Evolutionary conservation across 2,113 vertebrate species (phyloP).

Genomic region (Camelus bactrianus): DNA sequence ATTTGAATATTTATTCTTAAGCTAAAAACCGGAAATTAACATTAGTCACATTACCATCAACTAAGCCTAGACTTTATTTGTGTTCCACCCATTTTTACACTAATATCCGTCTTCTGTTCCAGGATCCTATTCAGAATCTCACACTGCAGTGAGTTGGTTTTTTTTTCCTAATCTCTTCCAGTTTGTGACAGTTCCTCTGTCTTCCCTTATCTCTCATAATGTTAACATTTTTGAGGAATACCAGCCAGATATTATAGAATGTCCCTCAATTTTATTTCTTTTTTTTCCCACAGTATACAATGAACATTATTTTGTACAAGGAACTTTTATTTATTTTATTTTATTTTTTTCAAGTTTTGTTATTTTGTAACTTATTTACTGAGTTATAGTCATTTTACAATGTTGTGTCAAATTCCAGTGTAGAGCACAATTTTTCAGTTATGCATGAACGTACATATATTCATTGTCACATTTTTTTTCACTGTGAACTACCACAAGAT

Average conservation of each 20-base stretch:
- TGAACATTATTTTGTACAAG: too few relatives aligned
- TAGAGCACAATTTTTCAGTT: too few relatives aligned
- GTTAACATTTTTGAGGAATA: background rate
- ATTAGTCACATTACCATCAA: background rate
- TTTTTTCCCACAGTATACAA: background rate
- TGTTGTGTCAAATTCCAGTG: too few relatives aligned
- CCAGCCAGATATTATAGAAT: background rate
- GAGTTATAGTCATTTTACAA: too few relatives aligned
- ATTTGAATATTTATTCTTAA: constrained; percentile 43
- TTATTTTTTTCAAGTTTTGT: too few relatives aligned
- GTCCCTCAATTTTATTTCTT: background rate
- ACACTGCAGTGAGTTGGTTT: background rate
- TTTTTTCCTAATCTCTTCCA: background rate
- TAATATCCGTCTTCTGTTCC: background rate
- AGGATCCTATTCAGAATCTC: background rate
- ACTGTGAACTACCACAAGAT: too few relatives aligned
- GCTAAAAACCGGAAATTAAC: constrained; percentile 1
- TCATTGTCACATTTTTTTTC: too few relatives aligned
- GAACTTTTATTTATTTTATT: too few relatives aligned
- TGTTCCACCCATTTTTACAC: background rate
- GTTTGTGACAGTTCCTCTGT: background rate
- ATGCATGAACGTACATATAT: too few relatives aligned
- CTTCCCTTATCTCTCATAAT: background rate
- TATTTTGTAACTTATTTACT: too few relatives aligned
- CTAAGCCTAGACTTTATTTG: background rate